Percentiles rank a stretch among this genome's conserved stretches.
Evolutionary conservation across 2,888 invertebrate species (phyloP).

Genomic region (Stenurella melanura): DNA sequence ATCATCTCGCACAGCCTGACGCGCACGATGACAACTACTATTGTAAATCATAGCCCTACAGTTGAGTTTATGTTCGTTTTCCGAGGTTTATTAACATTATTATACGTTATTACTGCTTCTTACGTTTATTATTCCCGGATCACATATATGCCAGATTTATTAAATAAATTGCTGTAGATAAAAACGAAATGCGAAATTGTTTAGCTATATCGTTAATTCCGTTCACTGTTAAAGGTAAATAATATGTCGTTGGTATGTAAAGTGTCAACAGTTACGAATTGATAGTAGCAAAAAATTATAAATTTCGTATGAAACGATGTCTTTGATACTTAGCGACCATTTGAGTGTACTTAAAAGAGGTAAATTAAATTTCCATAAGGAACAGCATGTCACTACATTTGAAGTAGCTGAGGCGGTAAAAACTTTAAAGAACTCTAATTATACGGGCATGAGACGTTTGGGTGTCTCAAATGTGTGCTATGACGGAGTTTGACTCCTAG

Average conservation of each 20-base stretch:
- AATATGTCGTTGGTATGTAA: constrained; percentile 4
- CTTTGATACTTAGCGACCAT: not conserved
- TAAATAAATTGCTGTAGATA: not conserved
- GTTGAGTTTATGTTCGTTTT: constrained; percentile 4
- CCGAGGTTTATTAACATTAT: constrained; percentile 7
- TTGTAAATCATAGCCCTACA: constrained; percentile 7
- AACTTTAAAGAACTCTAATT: too few relatives aligned
- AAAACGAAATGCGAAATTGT: constrained; percentile 1
- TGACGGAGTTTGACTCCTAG: too few relatives aligned
- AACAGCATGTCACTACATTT: too few relatives aligned
- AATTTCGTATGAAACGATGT: not conserved
- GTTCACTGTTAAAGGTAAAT: constrained; percentile 7
- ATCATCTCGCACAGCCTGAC: constrained; percentile 7
- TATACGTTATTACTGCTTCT: constrained; percentile 7
- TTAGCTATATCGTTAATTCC: constrained; percentile 1
- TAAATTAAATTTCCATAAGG: too few relatives aligned
- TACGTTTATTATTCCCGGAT: constrained; percentile 3
- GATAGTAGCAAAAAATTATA: not conserved
- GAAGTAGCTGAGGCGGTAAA: too few relatives aligned
- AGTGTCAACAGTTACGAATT: not conserved
- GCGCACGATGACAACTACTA: constrained; percentile 7
- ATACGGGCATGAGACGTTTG: too few relatives aligned
- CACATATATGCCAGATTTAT: constrained; percentile 7
- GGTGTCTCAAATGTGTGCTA: too few relatives aligned
- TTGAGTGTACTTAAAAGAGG: too few relatives aligned